A percentile compares a stretch with the other conserved stretches of the same genome.
Conservation (phyloP, 2,888 invertebrate species). For the Hypolimnas misippus region DNA sequence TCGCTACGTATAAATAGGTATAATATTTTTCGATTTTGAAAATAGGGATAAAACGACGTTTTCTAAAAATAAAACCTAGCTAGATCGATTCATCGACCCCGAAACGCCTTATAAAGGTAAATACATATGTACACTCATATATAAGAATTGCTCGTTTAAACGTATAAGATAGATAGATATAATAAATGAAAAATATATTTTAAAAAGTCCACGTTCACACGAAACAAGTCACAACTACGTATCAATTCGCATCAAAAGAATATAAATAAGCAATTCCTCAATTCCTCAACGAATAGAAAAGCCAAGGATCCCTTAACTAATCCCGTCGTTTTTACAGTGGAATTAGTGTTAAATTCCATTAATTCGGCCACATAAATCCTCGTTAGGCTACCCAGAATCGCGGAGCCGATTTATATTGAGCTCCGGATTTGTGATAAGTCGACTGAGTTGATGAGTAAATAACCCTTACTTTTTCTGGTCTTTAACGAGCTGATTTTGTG, state of each 20-base stretch:
- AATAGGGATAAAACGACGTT: too few relatives aligned
- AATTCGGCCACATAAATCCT: conserved; percentile 64
- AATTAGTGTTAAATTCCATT: conserved; percentile 56
- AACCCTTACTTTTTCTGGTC: conserved; percentile 31
- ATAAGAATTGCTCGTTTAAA: too few relatives aligned
- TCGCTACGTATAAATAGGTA: too few relatives aligned
- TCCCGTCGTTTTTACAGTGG: conserved; percentile 55
- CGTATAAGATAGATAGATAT: too few relatives aligned
- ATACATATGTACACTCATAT: too few relatives aligned
- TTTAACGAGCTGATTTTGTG: conserved; percentile 20
- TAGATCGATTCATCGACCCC: too few relatives aligned
- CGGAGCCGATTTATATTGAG: conserved; percentile 45
- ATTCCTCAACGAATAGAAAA: conserved; percentile 18
- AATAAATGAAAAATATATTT: too few relatives aligned
- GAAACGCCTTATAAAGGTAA: too few relatives aligned
- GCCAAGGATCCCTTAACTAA: conserved; percentile 31
- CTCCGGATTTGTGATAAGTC: conserved; percentile 42
- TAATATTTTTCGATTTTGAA: too few relatives aligned
- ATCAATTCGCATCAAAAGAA: not conserved
- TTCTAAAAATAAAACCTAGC: too few relatives aligned
- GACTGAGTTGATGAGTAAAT: conserved; percentile 41
- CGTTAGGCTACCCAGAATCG: conserved; percentile 52
- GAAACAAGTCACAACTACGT: too few relatives aligned
- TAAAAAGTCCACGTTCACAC: too few relatives aligned
- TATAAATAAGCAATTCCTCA: conserved; percentile 12